These are phyloP conservation scores for Proisotoma minuta DNA, from an alignment of 2,888 invertebrate species.

Conservation along the genomic window DNA sequence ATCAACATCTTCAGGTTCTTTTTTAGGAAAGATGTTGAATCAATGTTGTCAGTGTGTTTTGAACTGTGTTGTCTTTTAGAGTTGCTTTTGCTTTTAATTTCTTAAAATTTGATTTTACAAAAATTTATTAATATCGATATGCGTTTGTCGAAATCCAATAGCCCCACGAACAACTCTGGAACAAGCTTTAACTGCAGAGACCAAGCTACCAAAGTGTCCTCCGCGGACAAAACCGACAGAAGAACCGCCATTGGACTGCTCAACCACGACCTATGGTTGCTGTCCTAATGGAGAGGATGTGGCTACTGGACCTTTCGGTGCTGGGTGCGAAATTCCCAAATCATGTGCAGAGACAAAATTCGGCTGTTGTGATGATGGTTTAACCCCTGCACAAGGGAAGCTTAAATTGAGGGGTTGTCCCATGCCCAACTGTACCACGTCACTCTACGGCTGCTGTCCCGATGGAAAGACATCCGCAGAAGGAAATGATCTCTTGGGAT, in stretches of 20 bases:
- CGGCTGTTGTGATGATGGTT: slow-evolving; percentile 78
- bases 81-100: no score
- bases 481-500: slow-evolving; percentile 79
- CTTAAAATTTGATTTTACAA: not conserved
- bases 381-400: slow-evolving; percentile 69
- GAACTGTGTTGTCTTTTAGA: no score
- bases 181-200: slow-evolving; percentile 54
- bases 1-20: not conserved
- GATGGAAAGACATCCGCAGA: slow-evolving; percentile 71
- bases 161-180: slow-evolving; percentile 47
- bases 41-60: no score
- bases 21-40: no score
- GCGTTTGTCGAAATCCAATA: slow-evolving; percentile 45
- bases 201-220: slow-evolving; percentile 58
- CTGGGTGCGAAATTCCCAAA: slow-evolving; percentile 67
- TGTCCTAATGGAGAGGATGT: slow-evolving; percentile 73
- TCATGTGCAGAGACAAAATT: slow-evolving; percentile 71
- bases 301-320: slow-evolving; percentile 76
- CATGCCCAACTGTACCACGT: slow-evolving; percentile 64
- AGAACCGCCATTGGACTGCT: slow-evolving; percentile 54
- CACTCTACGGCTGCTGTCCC: slow-evolving; percentile 80
- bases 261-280: slow-evolving; percentile 68
- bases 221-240: slow-evolving; percentile 54
- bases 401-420: slow-evolving; percentile 69
- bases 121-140: not conserved